Base-by-base conservation (phyloP, 23 tunicate species). In the Diplosoma virens region DNA sequence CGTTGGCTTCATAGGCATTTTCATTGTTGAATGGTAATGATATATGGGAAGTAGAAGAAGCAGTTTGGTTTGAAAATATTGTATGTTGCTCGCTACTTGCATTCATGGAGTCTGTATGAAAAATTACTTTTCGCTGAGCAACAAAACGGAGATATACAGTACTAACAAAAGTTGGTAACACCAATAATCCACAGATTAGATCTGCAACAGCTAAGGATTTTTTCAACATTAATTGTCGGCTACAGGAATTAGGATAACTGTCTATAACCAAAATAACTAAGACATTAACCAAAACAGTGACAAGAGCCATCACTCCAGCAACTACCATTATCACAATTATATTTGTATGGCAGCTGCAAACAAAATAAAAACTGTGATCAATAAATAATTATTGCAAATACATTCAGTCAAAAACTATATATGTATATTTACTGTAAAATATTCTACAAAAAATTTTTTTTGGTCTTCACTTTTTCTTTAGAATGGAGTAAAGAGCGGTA, bases 281-380 rank as follows among this genome's bases (percentile, higher is more conserved):
- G 22, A 67, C 24, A 52, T 67, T 67, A 3, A 67, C 23, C 50
- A 67, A 16, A 27, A 67, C 52, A 16, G 74, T 67, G 52, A 67
- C 6, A 5, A 67, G 25, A 18, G 74, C 74, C 50, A 67, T 35
- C 2, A 34, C 52, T 18, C 74, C 74, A 37, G 25, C 52, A 17
- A 67, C 5, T 2, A 22, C 28, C 74, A 67, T 67, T 6, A 67
- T 37, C 25, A 35, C 27, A 23, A 67, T 36, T 3, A 67, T 26
- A 36, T 67, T 67, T 22, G 52, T 14, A n/a, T 27, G 74, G 74
- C 74, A 67, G 18, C 74, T 67, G 52, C 3, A 67, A 67, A 34
- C 9, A 27, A 6, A 25, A 63, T 11, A 63, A n/a, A n/a, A n/a
- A n/a, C n/a, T n/a, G n/a, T n/a, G n/a, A n/a, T n/a, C n/a, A n/a